Base-by-base conservation (phyloP, 2,797 vertebrate species). In the Choloepus didactylus region DNA sequence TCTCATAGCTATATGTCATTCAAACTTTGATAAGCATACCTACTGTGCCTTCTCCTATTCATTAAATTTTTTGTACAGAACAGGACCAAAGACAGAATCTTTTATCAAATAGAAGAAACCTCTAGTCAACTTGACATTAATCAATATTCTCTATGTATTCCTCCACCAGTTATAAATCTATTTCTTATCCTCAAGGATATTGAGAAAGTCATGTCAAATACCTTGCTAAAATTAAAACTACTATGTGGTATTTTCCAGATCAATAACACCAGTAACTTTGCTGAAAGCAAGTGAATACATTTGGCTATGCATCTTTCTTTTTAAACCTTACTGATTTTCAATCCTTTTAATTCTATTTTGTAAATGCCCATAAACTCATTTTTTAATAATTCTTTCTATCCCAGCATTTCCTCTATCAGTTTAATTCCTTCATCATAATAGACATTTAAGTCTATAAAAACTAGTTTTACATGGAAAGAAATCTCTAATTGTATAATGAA, bases 401-500 rank as follows among this genome's bases (percentile, higher is more conserved):
- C 8, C 6, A 56, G 15, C 62, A 82, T 89, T 89, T 89, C 49
- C 62, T 73, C 23, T 84, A 59, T 81, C 83, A 77, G n/a, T 85
- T 92, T 87, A 96, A 92, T 90, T 6, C 41, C 27, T 94, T 93
- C 4, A 2, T 69, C 8, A 69, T 89, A 69, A 67, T 19, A 93
- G 64, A 54, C 60, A 25, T 89, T 87, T 77, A 87, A 70, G 44
- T 93, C 54, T 94, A 38, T 94, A 89, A 85, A 60, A 4, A 23
- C 25, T 70, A 69, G 18, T 69, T 94, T 94, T 89, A 87, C 44
- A 77, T 59, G 18, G 82, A 88, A 96, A 95, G 60, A 85, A 56
- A 88, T 89, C n/a, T 73, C 9, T 1, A 84, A 51, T 72, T 87
- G 79, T 66, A 67, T 89, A 93, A 72, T 72, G 27, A 4, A 95